A percentile compares a stretch with the other conserved stretches of the same genome.
These are phyloP conservation scores for Sanderia malayensis DNA, from an alignment of 30 jellyfish, hydroid and myxozoan species.

Conservation along the genomic window DNA sequence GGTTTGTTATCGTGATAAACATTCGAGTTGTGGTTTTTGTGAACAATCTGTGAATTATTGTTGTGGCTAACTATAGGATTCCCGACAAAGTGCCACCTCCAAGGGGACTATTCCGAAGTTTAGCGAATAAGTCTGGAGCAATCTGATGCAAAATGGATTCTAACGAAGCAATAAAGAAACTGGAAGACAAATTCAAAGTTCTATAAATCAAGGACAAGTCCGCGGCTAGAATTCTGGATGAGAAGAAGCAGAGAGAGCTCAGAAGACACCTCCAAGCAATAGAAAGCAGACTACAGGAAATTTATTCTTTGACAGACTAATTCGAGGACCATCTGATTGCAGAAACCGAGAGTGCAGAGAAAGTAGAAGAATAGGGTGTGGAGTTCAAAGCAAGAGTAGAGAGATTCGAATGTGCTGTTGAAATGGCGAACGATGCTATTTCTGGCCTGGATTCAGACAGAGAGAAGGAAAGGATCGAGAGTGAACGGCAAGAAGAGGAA, in stretches of 20 bases:
- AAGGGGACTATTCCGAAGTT: too few relatives aligned
- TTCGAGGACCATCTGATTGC: conserved; percentile 16
- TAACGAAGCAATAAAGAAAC: not conserved
- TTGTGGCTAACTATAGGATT: too few relatives aligned
- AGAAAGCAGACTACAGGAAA: conserved; percentile 1
- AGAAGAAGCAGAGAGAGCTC: conserved; percentile 12
- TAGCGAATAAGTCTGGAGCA: too few relatives aligned
- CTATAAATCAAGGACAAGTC: conserved; percentile 29
- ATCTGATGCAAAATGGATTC: too few relatives aligned
- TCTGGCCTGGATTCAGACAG: conserved; percentile 17
- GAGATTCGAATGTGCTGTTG: not conserved
- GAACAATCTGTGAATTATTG: too few relatives aligned
- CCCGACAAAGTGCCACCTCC: too few relatives aligned
- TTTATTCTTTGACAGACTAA: not conserved
- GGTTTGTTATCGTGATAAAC: too few relatives aligned
- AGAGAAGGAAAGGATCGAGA: conserved; percentile 14
- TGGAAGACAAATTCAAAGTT: conserved; percentile 17
- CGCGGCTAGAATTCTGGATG: conserved; percentile 5
- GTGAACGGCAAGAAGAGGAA: conserved; percentile 6
- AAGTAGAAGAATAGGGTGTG: conserved; percentile 29
- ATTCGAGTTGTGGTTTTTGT: too few relatives aligned
- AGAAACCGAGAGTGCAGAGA: conserved; percentile 22
- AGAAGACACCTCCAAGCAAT: not conserved
- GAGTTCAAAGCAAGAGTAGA: conserved; percentile 23
- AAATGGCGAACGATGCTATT: not conserved